These are phyloP conservation scores for Pangasius mekongensis DNA, from an alignment of 2,797 vertebrate genomes.

Conservation along the genomic window DNA sequence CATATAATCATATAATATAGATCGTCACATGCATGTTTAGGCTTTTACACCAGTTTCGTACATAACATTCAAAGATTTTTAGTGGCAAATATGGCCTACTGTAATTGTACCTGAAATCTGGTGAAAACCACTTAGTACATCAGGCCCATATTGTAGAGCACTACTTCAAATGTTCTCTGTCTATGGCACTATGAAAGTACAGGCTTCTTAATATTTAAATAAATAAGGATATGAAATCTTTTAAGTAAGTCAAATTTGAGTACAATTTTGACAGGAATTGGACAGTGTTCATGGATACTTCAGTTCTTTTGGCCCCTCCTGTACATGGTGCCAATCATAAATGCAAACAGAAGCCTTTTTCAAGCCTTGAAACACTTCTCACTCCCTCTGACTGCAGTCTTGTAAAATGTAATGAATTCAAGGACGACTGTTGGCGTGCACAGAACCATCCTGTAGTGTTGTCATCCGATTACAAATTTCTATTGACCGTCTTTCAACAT, in stretches of 20 bases:
- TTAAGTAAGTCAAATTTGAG: background rate
- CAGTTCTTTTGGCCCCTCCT: background rate
- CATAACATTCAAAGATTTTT: background rate
- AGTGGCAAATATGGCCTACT: background rate
- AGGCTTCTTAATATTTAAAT: background rate
- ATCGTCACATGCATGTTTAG: background rate
- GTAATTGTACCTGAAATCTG: background rate
- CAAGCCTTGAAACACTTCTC: background rate
- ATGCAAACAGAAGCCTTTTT: background rate
- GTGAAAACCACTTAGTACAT: background rate
- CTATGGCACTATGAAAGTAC: background rate
- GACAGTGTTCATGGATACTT: background rate
- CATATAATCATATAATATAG: background rate
- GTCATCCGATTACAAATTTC: conserved; percentile 17
- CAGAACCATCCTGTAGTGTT: background rate
- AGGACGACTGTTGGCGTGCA: background rate
- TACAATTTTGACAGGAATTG: background rate
- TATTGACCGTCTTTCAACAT: conserved; percentile 21
- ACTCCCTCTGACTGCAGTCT: background rate
- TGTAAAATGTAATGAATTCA: background rate
- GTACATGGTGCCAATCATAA: background rate
- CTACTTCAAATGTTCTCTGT: background rate
- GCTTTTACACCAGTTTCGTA: background rate
- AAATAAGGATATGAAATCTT: background rate
- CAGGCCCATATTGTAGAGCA: background rate